Conservation (phyloP, 2,113 vertebrate species). For the Australoheros scitulus region DNA sequence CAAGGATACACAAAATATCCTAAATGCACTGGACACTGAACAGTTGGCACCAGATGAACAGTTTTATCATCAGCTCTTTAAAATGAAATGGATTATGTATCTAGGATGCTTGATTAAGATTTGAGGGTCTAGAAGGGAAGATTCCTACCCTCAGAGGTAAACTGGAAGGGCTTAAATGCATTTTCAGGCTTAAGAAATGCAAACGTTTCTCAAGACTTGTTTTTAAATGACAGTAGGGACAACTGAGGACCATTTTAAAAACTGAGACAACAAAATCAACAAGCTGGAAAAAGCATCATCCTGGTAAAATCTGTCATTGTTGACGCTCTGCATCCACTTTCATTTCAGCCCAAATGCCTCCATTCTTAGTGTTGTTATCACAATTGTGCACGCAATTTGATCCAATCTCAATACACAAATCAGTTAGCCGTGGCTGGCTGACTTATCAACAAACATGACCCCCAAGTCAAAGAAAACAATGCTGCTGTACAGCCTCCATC, state of each 20-base stretch:
- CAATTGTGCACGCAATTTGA: slow-evolving; percentile 4
- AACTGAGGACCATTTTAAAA: background rate
- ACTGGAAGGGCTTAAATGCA: background rate
- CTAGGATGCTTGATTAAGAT: slow-evolving; percentile 8
- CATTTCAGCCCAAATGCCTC: background rate
- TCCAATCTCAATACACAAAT: slow-evolving; percentile 4
- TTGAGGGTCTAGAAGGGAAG: background rate
- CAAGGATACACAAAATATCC: slow-evolving; percentile 1
- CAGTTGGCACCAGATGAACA: background rate
- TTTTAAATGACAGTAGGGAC: background rate
- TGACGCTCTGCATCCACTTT: background rate
- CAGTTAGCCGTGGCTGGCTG: background rate
- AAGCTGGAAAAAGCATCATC: background rate
- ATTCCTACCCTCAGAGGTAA: background rate
- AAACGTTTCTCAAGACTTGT: slow-evolving; percentile 4
- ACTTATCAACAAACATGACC: background rate
- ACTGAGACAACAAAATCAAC: background rate
- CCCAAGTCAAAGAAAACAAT: background rate
- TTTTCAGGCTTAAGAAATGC: slow-evolving; percentile 2
- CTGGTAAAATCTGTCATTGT: background rate
- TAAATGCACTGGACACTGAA: background rate
- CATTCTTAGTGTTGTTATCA: background rate
- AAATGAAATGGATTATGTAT: slow-evolving; percentile 22
- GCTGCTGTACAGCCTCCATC: no score
- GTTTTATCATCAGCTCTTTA: slow-evolving; percentile 13